Conservation (phyloP, 2,113 vertebrate genomes). For the Cephalopholis sonnerati region DNA sequence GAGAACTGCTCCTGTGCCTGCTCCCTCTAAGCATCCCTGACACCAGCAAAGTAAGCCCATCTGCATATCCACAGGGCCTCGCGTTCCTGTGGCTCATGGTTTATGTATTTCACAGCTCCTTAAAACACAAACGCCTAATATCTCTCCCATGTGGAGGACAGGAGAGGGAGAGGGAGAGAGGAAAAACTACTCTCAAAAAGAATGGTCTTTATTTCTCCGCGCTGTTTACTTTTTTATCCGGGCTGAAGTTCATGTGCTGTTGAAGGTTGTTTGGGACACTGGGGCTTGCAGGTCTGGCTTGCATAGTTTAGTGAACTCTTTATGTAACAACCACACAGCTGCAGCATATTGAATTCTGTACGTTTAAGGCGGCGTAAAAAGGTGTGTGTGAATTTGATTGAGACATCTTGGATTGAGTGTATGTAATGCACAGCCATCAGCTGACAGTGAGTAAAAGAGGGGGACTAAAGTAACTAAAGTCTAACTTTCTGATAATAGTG, state of each 20-base stretch:
- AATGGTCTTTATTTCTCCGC: conserved; percentile 74
- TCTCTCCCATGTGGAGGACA: conserved; percentile 83
- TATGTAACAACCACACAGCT: conserved; percentile 46
- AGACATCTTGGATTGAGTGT: conserved; percentile 27
- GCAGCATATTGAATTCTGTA: conserved; percentile 45
- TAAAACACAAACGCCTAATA: conserved; percentile 92
- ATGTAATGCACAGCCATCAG: conserved; percentile 24
- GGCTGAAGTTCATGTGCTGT: conserved; percentile 72
- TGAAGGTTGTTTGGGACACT: conserved; percentile 78
- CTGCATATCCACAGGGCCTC: conserved; percentile 99
- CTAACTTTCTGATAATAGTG: conserved; percentile 54
- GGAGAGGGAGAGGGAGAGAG: conserved; percentile 61
- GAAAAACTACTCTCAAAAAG: conserved; percentile 69
- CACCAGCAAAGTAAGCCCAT: conserved; percentile 98
- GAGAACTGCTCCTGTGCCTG: conserved; percentile 80
- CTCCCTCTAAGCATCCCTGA: conserved; percentile 88
- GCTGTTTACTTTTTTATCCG: conserved; percentile 73
- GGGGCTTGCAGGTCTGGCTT: conserved; percentile 53
- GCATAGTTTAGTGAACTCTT: conserved; percentile 57
- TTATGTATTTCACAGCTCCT: conserved; percentile 99
- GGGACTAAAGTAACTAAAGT: conserved; percentile 55
- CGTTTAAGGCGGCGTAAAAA: conserved; percentile 9
- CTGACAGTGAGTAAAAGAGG: conserved; percentile 46
- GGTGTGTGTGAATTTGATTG: conserved; percentile 29
- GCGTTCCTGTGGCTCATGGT: conserved; percentile 98